phyloP scores from a whole-genome alignment of 1,140 invertebrate genomes.

The Diprion similis region DNA sequence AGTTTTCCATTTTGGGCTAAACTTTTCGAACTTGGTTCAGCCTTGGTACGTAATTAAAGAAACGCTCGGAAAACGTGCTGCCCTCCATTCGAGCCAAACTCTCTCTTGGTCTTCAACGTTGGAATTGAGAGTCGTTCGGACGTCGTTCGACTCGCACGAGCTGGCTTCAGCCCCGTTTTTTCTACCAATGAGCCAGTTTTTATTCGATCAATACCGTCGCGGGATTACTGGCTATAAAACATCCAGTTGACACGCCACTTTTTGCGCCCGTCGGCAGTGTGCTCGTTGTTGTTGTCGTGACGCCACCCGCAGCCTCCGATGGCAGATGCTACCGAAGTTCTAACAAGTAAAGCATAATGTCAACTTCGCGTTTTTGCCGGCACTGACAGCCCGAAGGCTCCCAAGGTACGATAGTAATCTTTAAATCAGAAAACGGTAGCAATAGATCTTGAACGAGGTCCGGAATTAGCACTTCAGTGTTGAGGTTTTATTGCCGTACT shows the following conservation, averaged over 20 bases:
- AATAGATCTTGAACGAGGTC: too few relatives aligned
- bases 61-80: not conserved
- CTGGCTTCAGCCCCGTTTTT: not conserved
- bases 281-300: not conserved
- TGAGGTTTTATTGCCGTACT: too few relatives aligned
- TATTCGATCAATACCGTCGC: not conserved
- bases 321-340: not conserved
- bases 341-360: not conserved
- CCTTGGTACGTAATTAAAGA: not conserved
- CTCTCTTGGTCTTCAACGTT: not conserved
- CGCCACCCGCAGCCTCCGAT: not conserved
- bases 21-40: not conserved
- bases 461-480: too few relatives aligned
- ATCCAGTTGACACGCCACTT: not conserved
- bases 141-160: not conserved
- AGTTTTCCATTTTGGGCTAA: not conserved
- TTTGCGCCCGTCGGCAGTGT: not conserved
- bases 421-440: too few relatives aligned
- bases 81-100: not conserved
- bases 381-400: too few relatives aligned
- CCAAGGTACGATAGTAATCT: too few relatives aligned
- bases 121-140: not conserved
- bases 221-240: slow-evolving; percentile 2
- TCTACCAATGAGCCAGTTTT: slow-evolving; percentile 5
- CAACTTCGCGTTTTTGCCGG: not conserved